A percentile compares a stretch with the other conserved stretches of the same genome.
Conservation (phyloP, 2,113 vertebrate genomes). For the Sphaerodactylus townsendi region DNA sequence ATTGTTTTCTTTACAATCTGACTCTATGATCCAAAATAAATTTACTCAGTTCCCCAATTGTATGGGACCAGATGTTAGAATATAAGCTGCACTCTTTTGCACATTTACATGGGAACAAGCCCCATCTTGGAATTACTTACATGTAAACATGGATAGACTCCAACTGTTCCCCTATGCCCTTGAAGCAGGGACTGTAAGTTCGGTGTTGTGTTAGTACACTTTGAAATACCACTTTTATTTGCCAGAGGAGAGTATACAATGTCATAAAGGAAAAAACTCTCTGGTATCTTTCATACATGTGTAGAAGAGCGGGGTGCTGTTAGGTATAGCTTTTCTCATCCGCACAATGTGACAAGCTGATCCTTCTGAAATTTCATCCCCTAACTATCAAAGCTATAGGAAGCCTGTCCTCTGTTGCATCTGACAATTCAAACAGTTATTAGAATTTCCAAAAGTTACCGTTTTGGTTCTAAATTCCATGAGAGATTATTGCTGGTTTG, state of each 20-base stretch:
- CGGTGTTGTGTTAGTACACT: neutral
- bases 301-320: neutral
- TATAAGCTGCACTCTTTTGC: neutral
- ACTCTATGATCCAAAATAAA: neutral
- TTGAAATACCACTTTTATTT: neutral
- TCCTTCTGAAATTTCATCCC: neutral
- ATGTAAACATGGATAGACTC: neutral
- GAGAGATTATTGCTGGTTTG: constrained; percentile 27
- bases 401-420: neutral
- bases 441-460: neutral
- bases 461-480: neutral
- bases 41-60: neutral
- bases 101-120: neutral
- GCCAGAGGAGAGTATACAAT: neutral
- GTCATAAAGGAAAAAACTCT: no score
- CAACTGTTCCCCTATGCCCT: neutral
- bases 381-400: neutral
- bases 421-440: neutral
- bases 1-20: no score
- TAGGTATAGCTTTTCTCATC: neutral
- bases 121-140: neutral
- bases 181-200: neutral
- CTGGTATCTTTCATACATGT: neutral
- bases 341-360: neutral
- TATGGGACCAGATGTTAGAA: neutral